A percentile compares a stretch with the other conserved stretches of the same genome.
phyloP scores from a whole-genome alignment of 2,113 vertebrate genomes.

The Lepus europaeus region DNA sequence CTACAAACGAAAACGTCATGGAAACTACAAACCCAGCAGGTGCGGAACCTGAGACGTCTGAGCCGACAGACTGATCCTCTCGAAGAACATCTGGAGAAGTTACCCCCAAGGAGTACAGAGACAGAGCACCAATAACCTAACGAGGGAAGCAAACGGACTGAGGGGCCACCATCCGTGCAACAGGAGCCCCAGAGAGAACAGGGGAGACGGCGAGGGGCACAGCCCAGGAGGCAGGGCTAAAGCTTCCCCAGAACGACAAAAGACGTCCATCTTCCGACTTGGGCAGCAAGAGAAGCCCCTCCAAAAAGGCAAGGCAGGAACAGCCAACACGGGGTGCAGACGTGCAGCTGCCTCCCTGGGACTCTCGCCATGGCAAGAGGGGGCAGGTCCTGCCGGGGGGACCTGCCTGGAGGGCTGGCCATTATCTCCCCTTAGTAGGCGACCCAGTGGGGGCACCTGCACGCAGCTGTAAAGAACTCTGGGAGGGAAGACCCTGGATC shows the following conservation, averaged over 20 bases:
- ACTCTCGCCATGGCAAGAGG: too few relatives aligned
- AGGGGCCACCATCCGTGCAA: not conserved
- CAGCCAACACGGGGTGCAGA: not conserved
- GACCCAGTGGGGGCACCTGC: too few relatives aligned
- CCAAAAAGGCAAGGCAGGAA: too few relatives aligned
- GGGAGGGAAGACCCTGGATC: not conserved
- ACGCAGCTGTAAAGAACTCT: not conserved
- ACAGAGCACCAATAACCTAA: not conserved
- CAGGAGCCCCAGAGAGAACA: not conserved
- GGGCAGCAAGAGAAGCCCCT: not conserved
- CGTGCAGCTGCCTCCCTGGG: too few relatives aligned
- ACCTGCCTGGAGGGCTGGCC: too few relatives aligned
- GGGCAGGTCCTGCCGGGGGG: too few relatives aligned
- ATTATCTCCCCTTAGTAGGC: too few relatives aligned
- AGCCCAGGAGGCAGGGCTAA: too few relatives aligned
- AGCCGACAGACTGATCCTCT: not conserved
- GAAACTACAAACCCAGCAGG: not conserved
- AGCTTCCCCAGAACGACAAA: not conserved
- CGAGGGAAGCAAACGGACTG: not conserved
- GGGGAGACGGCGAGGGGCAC: not conserved
- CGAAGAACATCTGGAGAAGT: not conserved
- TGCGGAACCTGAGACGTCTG: not conserved
- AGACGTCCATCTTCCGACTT: not conserved
- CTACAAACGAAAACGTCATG: not conserved
- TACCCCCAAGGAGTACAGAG: too few relatives aligned